phyloP scores from a whole-genome alignment of 1,140 invertebrate species.

The Sinonovacula constricta region DNA sequence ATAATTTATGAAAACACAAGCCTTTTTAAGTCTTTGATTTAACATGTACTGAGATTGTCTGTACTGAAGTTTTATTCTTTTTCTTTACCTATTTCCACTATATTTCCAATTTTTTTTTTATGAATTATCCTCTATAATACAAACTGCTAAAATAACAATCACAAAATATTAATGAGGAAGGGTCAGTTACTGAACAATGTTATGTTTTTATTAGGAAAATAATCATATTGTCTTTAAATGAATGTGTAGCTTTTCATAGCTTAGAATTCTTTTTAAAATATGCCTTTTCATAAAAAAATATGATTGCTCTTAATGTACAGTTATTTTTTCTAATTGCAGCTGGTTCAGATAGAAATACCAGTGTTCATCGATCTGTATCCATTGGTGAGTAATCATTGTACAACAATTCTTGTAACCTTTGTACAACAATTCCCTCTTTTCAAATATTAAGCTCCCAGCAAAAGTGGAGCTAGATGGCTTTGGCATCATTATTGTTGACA shows the following conservation, averaged over 20 bases:
- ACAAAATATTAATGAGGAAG: not conserved
- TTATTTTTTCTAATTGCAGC: conserved; percentile 35
- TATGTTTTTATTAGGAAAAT: not conserved
- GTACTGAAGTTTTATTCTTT: too few species aligned
- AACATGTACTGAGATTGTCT: too few species aligned
- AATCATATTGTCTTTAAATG: not conserved
- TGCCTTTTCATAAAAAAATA: not conserved
- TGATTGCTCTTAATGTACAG: not conserved
- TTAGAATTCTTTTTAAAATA: not conserved
- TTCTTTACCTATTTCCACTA: too few species aligned
- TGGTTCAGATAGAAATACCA: conserved; percentile 45
- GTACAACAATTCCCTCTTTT: not conserved
- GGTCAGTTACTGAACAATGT: not conserved
- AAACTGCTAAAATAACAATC: too few species aligned
- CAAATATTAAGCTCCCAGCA: not conserved
- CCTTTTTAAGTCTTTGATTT: too few species aligned
- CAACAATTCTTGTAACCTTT: not conserved
- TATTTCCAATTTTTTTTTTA: too few species aligned
- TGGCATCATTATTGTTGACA: too few species aligned
- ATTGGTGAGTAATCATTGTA: conserved; percentile 34
- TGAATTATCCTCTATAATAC: too few species aligned
- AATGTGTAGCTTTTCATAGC: not conserved
- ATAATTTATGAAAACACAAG: too few species aligned
- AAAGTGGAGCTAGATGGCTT: not conserved
- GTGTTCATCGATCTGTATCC: conserved; percentile 53